These are phyloP conservation scores for Tillus elongatus DNA, from an alignment of 2,888 invertebrate genomes.

Conservation along the genomic window DNA sequence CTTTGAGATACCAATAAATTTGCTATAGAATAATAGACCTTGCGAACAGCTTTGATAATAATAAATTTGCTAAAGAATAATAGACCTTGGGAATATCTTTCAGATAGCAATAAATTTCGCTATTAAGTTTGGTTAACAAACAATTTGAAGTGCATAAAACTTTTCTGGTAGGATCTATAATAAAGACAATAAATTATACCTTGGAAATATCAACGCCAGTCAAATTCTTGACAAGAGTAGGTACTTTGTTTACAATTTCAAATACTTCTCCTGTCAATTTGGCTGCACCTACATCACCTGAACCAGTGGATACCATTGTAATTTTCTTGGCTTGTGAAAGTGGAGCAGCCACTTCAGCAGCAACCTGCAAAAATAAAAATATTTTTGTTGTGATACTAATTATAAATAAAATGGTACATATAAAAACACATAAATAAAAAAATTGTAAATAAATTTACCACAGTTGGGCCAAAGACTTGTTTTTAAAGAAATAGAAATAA, in stretches of 20 bases:
- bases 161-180: too few relatives aligned
- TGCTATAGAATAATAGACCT: too few relatives aligned
- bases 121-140: too few relatives aligned
- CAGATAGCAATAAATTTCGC: too few relatives aligned
- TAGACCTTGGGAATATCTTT: too few relatives aligned
- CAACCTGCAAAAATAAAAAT: slow-evolving; percentile 58
- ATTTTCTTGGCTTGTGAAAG: slow-evolving; percentile 90
- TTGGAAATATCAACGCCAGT: slow-evolving; percentile 92
- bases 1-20: too few relatives aligned
- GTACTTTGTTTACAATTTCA: slow-evolving; percentile 85
- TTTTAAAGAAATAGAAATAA: background rate
- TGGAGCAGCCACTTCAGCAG: slow-evolving; percentile 94
- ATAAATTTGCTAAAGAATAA: too few relatives aligned
- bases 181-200: too few relatives aligned
- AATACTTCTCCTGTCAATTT: slow-evolving; percentile 92
- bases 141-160: too few relatives aligned
- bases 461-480: background rate
- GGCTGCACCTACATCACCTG: slow-evolving; percentile 85
- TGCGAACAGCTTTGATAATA: too few relatives aligned
- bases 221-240: slow-evolving; percentile 79
- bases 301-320: slow-evolving; percentile 92
- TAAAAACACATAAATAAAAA: slow-evolving; percentile 3
- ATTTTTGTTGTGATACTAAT: slow-evolving; percentile 8
- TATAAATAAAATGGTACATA: slow-evolving; percentile 4
- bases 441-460: too few relatives aligned